A percentile compares a stretch with the other conserved stretches of the same genome.
Evolutionary conservation across 2,888 invertebrate genomes (phyloP).

Genomic region (Sthenelais limicola): DNA sequence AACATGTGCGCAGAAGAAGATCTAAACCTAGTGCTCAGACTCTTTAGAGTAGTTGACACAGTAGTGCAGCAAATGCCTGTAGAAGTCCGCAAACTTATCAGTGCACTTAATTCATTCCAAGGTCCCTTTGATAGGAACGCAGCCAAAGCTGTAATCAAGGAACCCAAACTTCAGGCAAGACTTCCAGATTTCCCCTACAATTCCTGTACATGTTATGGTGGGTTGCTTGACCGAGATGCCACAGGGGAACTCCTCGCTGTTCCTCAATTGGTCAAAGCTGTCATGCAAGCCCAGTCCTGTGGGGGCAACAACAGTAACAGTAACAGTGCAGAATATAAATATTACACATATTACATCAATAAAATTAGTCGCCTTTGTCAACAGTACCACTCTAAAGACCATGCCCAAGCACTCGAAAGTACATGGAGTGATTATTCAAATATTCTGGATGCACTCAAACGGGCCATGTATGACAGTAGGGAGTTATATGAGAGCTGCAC

Average conservation of each 20-base stretch:
- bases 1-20: slow-evolving; percentile 18
- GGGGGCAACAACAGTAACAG: slow-evolving; percentile 16
- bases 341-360: slow-evolving; percentile 34
- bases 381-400: slow-evolving; percentile 41
- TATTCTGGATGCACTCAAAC: slow-evolving; percentile 37
- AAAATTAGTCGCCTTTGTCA: slow-evolving; percentile 29
- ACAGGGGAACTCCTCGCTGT: slow-evolving; percentile 15
- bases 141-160: slow-evolving; percentile 30
- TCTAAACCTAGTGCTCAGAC: neutral
- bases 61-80: slow-evolving; percentile 37
- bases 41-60: slow-evolving; percentile 20
- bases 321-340: slow-evolving; percentile 27
- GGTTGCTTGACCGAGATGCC: slow-evolving; percentile 19
- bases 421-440: slow-evolving; percentile 42
- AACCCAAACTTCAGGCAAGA: slow-evolving; percentile 3
- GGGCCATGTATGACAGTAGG: slow-evolving; percentile 33
- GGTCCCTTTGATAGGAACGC: slow-evolving; percentile 23
- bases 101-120: slow-evolving; percentile 21
- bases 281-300: slow-evolving; percentile 1
- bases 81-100: slow-evolving; percentile 8
- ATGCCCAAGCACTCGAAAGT: slow-evolving; percentile 21
- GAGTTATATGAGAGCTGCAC: slow-evolving; percentile 33
- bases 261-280: neutral
- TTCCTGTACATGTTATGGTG: slow-evolving; percentile 24
- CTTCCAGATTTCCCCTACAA: slow-evolving; percentile 25